A percentile compares a stretch with the other conserved stretches of the same genome.
Evolutionary conservation across 1,140 invertebrate species (phyloP).

Genomic region (Brachionus manjavacas): DNA sequence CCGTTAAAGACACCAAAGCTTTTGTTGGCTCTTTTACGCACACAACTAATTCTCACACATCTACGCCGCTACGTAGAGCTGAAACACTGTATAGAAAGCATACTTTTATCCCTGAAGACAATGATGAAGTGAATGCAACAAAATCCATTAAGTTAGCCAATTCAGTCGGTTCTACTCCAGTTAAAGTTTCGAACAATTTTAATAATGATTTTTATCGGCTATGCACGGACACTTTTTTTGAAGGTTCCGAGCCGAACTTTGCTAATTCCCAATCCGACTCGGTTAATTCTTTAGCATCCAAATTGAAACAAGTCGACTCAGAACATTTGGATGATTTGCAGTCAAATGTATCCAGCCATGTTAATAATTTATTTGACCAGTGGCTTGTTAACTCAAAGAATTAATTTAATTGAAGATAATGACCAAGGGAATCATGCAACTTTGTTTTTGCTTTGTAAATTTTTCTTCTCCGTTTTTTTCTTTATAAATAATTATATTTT

Average conservation of each 20-base stretch:
- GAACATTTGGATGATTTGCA: neutral
- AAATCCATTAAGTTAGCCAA: neutral
- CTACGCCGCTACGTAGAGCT: neutral
- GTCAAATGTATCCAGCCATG: conserved; percentile 6
- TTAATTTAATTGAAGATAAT: neutral
- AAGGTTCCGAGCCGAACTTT: conserved; percentile 11
- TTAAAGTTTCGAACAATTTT: conserved; percentile 21
- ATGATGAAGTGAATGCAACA: neutral
- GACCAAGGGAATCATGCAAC: neutral
- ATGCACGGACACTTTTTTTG: conserved; percentile 8
- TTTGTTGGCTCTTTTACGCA: conserved; percentile 29
- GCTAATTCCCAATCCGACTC: neutral
- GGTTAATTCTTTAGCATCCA: neutral
- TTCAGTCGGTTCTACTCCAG: conserved; percentile 24
- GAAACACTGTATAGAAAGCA: conserved; percentile 18
- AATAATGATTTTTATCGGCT: conserved; percentile 38
- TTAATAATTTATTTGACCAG: conserved; percentile 35
- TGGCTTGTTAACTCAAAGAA: conserved; percentile 23
- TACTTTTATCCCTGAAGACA: neutral
- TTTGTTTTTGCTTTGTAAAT: neutral
- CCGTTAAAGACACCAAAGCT: neutral
- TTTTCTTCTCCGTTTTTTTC: neutral
- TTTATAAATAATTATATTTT: neutral
- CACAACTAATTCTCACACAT: neutral
- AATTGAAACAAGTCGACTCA: neutral